phyloP scores from a whole-genome alignment of 2,113 vertebrate genomes.

The Cathartes aura region DNA sequence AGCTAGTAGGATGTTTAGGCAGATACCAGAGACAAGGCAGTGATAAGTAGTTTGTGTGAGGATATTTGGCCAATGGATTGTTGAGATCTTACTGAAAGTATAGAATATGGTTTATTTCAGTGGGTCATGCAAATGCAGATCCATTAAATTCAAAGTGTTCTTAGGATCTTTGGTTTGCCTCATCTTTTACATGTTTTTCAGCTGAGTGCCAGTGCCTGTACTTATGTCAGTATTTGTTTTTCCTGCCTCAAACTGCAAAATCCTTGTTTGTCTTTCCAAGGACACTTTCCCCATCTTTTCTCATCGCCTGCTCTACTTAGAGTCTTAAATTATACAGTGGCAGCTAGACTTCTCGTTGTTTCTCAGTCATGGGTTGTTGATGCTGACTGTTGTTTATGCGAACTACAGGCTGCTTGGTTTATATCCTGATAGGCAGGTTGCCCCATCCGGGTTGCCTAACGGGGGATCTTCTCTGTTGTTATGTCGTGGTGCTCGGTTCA shows the following conservation, averaged over 20 bases:
- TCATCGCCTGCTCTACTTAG: neutral
- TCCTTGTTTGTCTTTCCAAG: neutral
- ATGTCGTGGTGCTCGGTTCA: neutral
- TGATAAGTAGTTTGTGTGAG: neutral
- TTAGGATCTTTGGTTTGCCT: neutral
- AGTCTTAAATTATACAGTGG: neutral
- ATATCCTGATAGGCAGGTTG: neutral
- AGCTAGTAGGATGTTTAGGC: neutral
- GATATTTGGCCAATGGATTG: neutral
- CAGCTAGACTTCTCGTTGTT: neutral
- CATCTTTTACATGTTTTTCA: neutral
- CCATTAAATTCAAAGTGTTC: neutral
- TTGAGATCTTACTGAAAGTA: neutral
- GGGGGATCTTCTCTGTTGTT: neutral
- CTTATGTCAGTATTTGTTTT: neutral
- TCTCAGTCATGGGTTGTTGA: neutral
- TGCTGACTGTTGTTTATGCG: neutral
- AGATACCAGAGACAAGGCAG: neutral
- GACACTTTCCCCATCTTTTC: neutral
- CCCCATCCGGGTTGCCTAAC: neutral
- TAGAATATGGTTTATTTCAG: neutral
- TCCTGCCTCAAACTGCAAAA: neutral
- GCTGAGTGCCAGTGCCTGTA: neutral
- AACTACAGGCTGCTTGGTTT: neutral
- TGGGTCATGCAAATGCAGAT: neutral